A percentile compares a stretch with the other conserved stretches of the same genome.
Conservation (phyloP, 2,888 invertebrate species). For the Coelogynopora nodosa region DNA sequence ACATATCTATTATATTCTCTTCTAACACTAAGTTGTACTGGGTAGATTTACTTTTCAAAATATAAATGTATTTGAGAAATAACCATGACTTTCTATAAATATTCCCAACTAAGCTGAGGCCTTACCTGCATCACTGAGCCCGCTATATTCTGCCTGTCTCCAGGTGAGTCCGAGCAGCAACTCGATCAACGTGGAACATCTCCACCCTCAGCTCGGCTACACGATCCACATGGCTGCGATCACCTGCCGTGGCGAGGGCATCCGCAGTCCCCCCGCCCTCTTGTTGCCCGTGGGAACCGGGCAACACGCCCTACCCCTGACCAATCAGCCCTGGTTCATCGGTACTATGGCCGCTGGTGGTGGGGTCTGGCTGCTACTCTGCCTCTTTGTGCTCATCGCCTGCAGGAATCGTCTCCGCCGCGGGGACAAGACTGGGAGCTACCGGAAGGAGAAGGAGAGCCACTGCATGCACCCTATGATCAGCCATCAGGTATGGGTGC, state of each 20-base stretch:
- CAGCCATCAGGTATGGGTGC: neutral
- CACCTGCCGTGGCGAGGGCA: constrained; percentile 43
- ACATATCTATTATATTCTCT: too few relatives aligned
- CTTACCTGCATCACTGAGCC: too few relatives aligned
- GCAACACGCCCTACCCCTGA: constrained; percentile 7
- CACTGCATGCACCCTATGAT: constrained; percentile 5
- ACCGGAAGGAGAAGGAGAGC: neutral
- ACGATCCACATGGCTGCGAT: constrained; percentile 40
- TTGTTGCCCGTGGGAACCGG: constrained; percentile 14
- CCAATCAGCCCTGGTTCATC: constrained; percentile 42
- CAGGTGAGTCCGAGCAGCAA: constrained; percentile 38
- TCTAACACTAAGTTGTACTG: too few relatives aligned
- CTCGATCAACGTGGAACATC: constrained; percentile 25
- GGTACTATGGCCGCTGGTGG: constrained; percentile 35
- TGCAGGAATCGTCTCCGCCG: constrained; percentile 26
- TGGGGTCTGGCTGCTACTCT: constrained; percentile 35
- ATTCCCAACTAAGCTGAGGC: neutral
- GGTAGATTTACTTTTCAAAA: too few relatives aligned
- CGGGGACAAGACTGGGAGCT: neutral
- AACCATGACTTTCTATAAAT: neutral
- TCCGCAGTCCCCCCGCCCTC: constrained; percentile 24
- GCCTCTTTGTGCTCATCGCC: constrained; percentile 26
- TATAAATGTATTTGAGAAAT: neutral
- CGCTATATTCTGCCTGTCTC: too few relatives aligned
- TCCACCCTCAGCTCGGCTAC: constrained; percentile 16